These are phyloP conservation scores for Aphelocoma coerulescens DNA, from an alignment of 2,113 vertebrate genomes.

Conservation along the genomic window DNA sequence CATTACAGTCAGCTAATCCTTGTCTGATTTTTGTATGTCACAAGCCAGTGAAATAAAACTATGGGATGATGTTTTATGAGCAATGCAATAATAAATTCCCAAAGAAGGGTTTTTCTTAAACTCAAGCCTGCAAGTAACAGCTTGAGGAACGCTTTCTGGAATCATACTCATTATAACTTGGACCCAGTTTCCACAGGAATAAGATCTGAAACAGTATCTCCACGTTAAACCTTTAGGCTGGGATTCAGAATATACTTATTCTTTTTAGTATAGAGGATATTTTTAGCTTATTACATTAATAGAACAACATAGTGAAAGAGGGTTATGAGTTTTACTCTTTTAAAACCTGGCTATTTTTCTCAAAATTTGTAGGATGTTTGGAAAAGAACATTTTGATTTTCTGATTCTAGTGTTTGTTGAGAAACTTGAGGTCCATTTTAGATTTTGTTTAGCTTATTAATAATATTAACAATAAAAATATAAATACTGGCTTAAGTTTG, in stretches of 20 bases:
- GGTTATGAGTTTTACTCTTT: background rate
- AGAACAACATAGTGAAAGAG: background rate
- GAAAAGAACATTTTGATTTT: background rate
- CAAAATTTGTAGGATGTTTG: background rate
- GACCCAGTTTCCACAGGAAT: background rate
- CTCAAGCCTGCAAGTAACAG: background rate
- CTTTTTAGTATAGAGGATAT: background rate
- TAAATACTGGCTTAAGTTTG: background rate
- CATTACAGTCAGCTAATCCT: conserved; percentile 26
- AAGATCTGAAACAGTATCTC: background rate
- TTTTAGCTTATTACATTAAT: background rate
- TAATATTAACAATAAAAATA: background rate
- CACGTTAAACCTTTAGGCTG: background rate
- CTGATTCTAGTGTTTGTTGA: background rate
- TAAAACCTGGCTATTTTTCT: background rate
- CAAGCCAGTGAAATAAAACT: background rate
- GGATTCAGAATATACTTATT: background rate
- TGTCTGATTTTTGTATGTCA: conserved; percentile 9
- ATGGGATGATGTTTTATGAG: conserved; percentile 20
- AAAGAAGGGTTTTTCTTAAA: conserved; percentile 4
- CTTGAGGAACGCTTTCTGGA: background rate
- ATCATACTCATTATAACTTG: background rate
- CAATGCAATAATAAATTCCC: conserved; percentile 5
- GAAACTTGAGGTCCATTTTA: background rate
- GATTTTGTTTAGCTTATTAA: background rate